Evolutionary conservation across 2,888 invertebrate genomes (phyloP), one percentile per base, ranked within the genome.

Genomic region (Endotricha flammealis): DNA sequence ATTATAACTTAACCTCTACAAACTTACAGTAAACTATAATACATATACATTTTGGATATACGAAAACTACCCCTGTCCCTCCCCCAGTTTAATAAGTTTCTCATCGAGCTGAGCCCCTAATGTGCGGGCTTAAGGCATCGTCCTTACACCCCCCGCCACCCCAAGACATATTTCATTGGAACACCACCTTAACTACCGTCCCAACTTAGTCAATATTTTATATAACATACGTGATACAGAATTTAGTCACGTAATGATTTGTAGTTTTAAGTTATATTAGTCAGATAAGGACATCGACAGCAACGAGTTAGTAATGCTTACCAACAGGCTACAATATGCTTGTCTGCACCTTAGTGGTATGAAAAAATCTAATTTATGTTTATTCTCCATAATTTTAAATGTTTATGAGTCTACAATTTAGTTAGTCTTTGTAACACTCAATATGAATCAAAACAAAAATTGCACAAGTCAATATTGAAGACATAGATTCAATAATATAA

Each of bases 91-190:
- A 71, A 77, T 78, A 79, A 80, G 74, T 78, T 70, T 64, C 64
- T 51, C 66, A 70, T 69, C 65, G 67, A 61, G 62, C 66, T 59
- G 57, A 58, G 54, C 61, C 61, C 54, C 56, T 59, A 57, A 64
- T 66, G 64, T 57, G 62, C 64, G 61, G 67, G 80, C 77, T 82
- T 80, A 82, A 81, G 80, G 79, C 76, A 48, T 50, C 61, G 50
- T 69, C 77, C 81, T 78, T 79, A 74, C 71, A 64, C 57, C 66
- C 49, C 35, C 56, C 44, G 52, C 40, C 45, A 44, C 76, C 74
- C 73, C 56, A 86, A 86, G 85, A 85, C 83, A 86, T 85, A 86
- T 85, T 85, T 86, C 85, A 85, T 85, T 78, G 75, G 64, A 73
- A 70, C 75, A 71, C 70, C 76, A 68, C 79, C 72, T 76, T 78